Evolutionary conservation across 2,888 invertebrate genomes (phyloP), one percentile per base, ranked within the genome.

Genomic region (Strigamia transsilvanica): DNA sequence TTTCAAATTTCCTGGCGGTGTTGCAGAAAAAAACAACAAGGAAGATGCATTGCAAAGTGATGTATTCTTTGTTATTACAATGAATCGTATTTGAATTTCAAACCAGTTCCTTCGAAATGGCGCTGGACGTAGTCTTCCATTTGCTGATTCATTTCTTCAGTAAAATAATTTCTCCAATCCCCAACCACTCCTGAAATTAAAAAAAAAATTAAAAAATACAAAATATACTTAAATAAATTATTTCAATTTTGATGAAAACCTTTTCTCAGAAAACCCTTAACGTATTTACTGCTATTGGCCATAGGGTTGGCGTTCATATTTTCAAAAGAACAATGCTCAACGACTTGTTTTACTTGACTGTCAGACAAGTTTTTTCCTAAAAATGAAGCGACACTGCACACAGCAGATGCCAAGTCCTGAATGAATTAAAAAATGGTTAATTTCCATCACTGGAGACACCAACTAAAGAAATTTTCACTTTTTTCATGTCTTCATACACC

Each of bases 401-500:
- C 91, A 0, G 91, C 91, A 0, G 90, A 90, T 0, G 91, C 89
- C 23, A 94, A 90, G 87, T 97, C 93, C 90, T 91, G 83, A 15
- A 85, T 85, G 15, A 32, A 81, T 56, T 46, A 61, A 32, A 56
- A 82, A 42, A 15, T 13, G 12, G 4, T 27, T 79, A 38, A n/a
- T 79, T 79, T 12, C 1, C 4, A 7, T 18, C 7, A 42, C n/a
- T 21, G 7, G 34, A 5, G 2, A 38, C 21, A 38, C 9, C 9
- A 21, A 38, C 15, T 34, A 77, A 66, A 73, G 82, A 27, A 27
- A 66, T 66, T 66, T 82, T 85, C 88, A 93, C 93, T 88, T 90
- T 90, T 81, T 91, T 91, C 88, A 95, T 91, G 85, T 95, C 93
- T 88, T 95, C 95, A 85, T 95, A 95, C 86, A 93, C 93, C 82